Conservation (phyloP, 2,888 invertebrate species). For the Mythimna impura region DNA sequence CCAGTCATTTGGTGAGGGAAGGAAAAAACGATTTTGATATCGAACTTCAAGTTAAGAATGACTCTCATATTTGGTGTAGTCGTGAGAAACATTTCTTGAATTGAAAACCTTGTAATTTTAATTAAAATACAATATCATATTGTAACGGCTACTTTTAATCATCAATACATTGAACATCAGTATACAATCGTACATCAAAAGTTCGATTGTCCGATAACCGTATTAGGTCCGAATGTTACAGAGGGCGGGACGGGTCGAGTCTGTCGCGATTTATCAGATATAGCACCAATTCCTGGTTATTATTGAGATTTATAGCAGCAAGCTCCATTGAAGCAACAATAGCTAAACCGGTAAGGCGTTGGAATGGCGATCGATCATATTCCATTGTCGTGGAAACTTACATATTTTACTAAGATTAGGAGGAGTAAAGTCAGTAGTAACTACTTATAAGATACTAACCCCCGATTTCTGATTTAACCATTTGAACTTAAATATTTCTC, state of each 20-base stretch:
- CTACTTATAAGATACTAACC: neutral
- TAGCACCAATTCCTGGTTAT: conserved; percentile 38
- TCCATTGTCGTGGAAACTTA: conserved; percentile 1
- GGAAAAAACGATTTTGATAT: conserved; percentile 16
- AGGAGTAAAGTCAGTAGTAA: neutral
- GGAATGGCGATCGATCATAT: conserved; percentile 8
- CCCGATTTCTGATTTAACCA: no score
- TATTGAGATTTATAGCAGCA: conserved; percentile 44
- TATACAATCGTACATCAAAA: conserved; percentile 36
- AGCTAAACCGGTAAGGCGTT: conserved; percentile 2
- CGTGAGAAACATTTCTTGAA: conserved; percentile 18
- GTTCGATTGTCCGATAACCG: conserved; percentile 43
- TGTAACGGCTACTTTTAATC: conserved; percentile 26
- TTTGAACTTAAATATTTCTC: no score
- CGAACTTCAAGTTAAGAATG: conserved; percentile 14
- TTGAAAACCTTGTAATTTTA: conserved; percentile 1
- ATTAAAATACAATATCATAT: neutral
- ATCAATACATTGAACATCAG: conserved; percentile 16
- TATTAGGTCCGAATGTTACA: conserved; percentile 41
- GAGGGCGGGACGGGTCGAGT: conserved; percentile 28
- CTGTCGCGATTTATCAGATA: conserved; percentile 44
- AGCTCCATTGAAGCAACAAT: conserved; percentile 23
- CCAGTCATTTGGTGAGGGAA: conserved; percentile 20
- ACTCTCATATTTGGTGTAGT: neutral
- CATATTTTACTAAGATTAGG: conserved; percentile 8